These are phyloP conservation scores for Trachymyrmex cornetzi DNA, from an alignment of 1,140 invertebrate genomes.

Conservation along the genomic window DNA sequence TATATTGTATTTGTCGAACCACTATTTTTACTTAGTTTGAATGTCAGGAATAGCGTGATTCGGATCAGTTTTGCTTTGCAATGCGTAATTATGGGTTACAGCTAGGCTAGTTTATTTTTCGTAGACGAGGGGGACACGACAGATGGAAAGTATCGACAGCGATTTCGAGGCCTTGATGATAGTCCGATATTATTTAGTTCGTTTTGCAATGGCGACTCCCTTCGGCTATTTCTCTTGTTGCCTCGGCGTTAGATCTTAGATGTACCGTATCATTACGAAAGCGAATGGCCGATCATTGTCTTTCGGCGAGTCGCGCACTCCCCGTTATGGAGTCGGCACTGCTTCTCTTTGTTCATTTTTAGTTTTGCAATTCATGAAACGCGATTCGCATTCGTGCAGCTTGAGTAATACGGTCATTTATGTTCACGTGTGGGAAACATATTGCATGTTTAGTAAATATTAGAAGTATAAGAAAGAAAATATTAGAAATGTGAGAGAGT, in stretches of 20 bases:
- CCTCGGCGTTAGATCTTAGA: conserved; percentile 25
- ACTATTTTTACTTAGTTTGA: neutral
- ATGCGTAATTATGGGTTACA: conserved; percentile 30
- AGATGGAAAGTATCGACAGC: conserved; percentile 6
- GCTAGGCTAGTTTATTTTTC: conserved; percentile 9
- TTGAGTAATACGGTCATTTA: conserved; percentile 12
- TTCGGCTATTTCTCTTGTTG: conserved; percentile 20
- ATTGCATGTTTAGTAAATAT: no score
- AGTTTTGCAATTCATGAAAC: conserved; percentile 60
- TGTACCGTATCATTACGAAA: conserved; percentile 53
- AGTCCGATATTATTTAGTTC: conserved; percentile 41
- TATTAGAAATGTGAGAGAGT: neutral
- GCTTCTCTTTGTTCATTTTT: conserved; percentile 35
- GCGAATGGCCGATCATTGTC: conserved; percentile 57
- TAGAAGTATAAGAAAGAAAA: neutral
- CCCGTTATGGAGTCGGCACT: conserved; percentile 32
- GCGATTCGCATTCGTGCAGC: conserved; percentile 2
- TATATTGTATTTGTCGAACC: neutral
- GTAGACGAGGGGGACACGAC: conserved; percentile 15
- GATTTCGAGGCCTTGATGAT: conserved; percentile 38
- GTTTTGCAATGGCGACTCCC: conserved; percentile 37
- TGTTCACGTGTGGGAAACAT: neutral
- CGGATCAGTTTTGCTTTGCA: neutral
- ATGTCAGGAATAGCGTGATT: neutral
- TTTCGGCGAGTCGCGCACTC: conserved; percentile 45